Evolutionary conservation across 1,140 invertebrate genomes (phyloP).

Genomic region (Acyrthosiphon pisum): DNA sequence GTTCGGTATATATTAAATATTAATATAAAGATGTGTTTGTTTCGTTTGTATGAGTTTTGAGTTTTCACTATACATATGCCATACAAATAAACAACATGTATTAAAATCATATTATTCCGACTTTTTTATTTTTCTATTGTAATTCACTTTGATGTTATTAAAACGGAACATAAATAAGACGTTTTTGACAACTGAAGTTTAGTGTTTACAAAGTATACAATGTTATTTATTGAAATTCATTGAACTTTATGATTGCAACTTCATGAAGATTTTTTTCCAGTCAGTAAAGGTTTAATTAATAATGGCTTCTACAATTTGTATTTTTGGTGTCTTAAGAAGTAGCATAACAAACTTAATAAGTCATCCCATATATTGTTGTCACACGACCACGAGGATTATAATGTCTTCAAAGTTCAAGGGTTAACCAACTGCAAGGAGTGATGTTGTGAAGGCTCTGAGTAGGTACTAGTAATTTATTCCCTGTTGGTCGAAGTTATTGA

Average conservation of each 20-base stretch:
- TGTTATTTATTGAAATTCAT: not conserved
- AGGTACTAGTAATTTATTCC: not conserved
- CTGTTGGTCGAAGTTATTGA: not conserved
- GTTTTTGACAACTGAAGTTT: not conserved
- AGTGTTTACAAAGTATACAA: not conserved
- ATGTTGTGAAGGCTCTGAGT: not conserved
- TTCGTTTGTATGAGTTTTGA: not conserved
- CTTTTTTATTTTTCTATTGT: not conserved
- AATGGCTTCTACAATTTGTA: not conserved
- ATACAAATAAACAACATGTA: not conserved
- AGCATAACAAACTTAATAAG: not conserved
- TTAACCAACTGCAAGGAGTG: not conserved
- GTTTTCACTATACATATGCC: not conserved
- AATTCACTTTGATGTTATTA: not conserved
- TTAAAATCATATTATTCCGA: not conserved
- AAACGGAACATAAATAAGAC: not conserved
- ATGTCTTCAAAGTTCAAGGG: not conserved
- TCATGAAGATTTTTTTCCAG: not conserved
- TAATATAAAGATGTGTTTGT: not conserved
- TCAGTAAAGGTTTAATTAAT: not conserved
- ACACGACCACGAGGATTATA: not conserved
- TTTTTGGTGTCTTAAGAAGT: not conserved
- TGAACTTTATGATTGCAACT: too few species aligned
- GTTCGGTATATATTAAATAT: too few species aligned
- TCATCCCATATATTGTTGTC: not conserved